Evolutionary conservation across 2,888 invertebrate genomes (phyloP), one percentile per base, ranked within the genome.

Genomic region (Gari tellinella): DNA sequence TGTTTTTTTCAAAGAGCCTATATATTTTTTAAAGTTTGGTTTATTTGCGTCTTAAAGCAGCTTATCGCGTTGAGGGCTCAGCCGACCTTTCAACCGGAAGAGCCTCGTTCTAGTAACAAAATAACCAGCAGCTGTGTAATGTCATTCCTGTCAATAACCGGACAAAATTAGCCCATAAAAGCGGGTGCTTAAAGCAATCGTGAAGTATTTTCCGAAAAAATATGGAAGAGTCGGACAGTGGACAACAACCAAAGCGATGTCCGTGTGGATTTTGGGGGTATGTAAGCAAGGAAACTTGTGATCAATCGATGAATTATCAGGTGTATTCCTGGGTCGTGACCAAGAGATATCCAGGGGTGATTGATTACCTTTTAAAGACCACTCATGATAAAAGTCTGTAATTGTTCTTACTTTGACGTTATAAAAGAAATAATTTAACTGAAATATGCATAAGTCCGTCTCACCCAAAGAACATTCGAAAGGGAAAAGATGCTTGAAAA

Each of bases 191-290:
- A 31, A 7, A 4, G 31, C 31, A 4, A 31, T 31, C 31, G 31
- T 31, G 31, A 31, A 31, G 31, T 7, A 31, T 31, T 31, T 31
- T 31, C 31, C 31, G 31, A 41, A 46, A 43, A 38, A 31, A 56
- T 70, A 88, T 89, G 88, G 88, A 87, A 80, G 85, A 89, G 76
- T 89, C 88, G 46, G 86, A 86, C 67, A 87, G 86, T 72, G 82
- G 86, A 58, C 83, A 88, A 73, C 85, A 86, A 72, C 85, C 84
- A 40, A 79, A 77, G 62, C 75, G 86, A 61, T 89, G 88, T 76
- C 86, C 87, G 19, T 89, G 89, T 81, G 89, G 89, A 62, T 89
- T 89, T 81, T 89, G 87, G 85, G 89, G 89, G 89, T 89, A 83
- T 85, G 86, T 67, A 56, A 51, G 17, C 17, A 17, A 4, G 10